phyloP scores from a whole-genome alignment of 2,113 vertebrate species.

The Proterorhinus semilunaris region DNA sequence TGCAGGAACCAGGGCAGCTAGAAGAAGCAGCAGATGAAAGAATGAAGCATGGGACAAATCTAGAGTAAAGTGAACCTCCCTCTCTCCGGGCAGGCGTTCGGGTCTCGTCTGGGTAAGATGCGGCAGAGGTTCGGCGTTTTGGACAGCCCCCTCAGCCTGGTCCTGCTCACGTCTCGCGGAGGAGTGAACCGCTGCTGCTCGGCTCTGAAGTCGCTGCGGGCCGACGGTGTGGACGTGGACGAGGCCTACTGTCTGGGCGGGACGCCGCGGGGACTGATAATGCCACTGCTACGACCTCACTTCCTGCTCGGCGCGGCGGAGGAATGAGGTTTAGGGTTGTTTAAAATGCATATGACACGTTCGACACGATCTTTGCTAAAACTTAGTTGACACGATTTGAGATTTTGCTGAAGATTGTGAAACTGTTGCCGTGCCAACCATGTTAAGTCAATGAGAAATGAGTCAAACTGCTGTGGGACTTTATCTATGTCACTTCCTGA shows the following conservation, averaged over 20 bases:
- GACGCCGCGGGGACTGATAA: conserved; percentile 35
- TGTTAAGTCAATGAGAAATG: no score
- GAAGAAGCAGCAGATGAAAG: no score
- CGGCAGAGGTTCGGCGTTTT: conserved; percentile 30
- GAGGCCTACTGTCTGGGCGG: conserved; percentile 62
- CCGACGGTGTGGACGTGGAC: conserved; percentile 41
- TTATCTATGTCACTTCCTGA: no score
- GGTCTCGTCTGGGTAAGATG: conserved; percentile 44
- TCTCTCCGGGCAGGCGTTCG: conserved; percentile 36
- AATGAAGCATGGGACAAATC: no score
- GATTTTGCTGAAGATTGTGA: no score
- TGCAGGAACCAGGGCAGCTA: no score
- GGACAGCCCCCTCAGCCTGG: conserved; percentile 52
- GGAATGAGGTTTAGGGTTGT: conserved; percentile 26
- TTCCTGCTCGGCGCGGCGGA: conserved; percentile 38
- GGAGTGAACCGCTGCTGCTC: conserved; percentile 33
- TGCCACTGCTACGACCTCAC: conserved; percentile 49
- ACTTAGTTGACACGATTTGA: neutral
- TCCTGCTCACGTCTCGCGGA: conserved; percentile 31
- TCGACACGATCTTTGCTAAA: neutral
- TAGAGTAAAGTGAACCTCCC: no score
- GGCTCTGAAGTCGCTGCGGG: conserved; percentile 36
- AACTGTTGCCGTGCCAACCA: no score
- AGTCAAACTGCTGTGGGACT: no score
- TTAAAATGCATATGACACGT: no score